Evolutionary conservation across 2,797 vertebrate genomes (phyloP).

Genomic region (Rhincodon typus): DNA sequence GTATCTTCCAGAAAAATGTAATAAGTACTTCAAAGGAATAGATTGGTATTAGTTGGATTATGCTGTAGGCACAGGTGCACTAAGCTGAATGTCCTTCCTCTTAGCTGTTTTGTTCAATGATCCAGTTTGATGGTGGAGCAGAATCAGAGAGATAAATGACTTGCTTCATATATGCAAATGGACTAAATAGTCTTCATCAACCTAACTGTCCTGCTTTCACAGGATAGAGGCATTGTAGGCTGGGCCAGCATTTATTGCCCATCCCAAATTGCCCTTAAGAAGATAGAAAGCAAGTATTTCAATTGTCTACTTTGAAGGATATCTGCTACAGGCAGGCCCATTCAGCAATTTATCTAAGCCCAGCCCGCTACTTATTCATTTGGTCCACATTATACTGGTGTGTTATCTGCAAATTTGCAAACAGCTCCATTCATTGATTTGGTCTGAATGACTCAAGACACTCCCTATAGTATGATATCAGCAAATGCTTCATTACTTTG

Average conservation of each 20-base stretch:
- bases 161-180: not conserved
- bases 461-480: not conserved
- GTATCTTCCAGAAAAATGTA: not conserved
- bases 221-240: too few species aligned
- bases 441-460: not conserved
- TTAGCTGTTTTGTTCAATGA: not conserved
- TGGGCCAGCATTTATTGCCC: too few species aligned
- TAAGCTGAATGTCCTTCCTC: not conserved
- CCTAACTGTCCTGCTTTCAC: not conserved
- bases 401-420: slow-evolving; percentile 19
- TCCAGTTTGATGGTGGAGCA: too few species aligned
- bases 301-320: not conserved
- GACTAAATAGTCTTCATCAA: too few species aligned
- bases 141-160: not conserved
- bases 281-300: not conserved
- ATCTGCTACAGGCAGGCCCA: not conserved
- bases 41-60: not conserved
- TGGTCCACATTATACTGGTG: not conserved
- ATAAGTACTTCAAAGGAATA: not conserved
- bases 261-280: too few species aligned
- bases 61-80: too few species aligned
- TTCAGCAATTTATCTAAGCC: not conserved
- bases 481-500: not conserved
- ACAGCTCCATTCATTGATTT: not conserved
- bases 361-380: not conserved